Percentiles rank a stretch among this genome's conserved stretches.
Conservation (phyloP, 2,888 invertebrate species). For the Syrista parreyssii region DNA sequence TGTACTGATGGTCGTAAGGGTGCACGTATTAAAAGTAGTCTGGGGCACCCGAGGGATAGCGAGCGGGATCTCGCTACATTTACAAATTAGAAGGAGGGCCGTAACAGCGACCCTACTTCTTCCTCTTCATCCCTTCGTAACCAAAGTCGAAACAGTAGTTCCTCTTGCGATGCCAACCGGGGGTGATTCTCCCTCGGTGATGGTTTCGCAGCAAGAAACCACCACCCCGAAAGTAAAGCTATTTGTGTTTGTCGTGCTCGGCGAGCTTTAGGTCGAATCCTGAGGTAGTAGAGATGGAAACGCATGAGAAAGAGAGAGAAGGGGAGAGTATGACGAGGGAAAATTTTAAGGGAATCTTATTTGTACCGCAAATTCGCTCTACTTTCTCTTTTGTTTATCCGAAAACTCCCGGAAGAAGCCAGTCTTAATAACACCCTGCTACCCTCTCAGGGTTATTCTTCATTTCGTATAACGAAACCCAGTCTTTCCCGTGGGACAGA, state of each 20-base stretch:
- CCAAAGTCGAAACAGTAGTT: neutral
- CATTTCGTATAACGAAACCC: neutral
- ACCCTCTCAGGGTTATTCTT: neutral
- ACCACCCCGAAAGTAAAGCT: neutral
- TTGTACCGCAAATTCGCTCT: neutral
- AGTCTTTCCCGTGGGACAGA: neutral
- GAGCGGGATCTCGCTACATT: neutral
- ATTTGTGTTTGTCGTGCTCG: neutral
- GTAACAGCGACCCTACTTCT: neutral
- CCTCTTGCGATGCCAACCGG: neutral
- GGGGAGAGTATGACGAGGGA: neutral
- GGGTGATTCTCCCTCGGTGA: neutral
- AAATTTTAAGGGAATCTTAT: neutral
- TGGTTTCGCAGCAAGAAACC: neutral
- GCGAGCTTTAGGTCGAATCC: neutral
- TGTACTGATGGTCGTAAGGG: neutral
- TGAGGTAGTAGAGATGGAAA: neutral
- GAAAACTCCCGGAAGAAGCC: neutral
- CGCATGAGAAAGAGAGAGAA: neutral
- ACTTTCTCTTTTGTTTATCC: neutral
- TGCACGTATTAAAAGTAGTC: neutral
- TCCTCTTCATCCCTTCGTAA: neutral
- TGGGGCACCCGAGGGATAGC: neutral
- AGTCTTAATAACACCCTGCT: neutral
- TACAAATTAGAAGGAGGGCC: neutral